Percentiles rank a stretch among this genome's conserved stretches.
phyloP scores from a whole-genome alignment of 2,888 invertebrate genomes.

The Leucophenga maculata region DNA sequence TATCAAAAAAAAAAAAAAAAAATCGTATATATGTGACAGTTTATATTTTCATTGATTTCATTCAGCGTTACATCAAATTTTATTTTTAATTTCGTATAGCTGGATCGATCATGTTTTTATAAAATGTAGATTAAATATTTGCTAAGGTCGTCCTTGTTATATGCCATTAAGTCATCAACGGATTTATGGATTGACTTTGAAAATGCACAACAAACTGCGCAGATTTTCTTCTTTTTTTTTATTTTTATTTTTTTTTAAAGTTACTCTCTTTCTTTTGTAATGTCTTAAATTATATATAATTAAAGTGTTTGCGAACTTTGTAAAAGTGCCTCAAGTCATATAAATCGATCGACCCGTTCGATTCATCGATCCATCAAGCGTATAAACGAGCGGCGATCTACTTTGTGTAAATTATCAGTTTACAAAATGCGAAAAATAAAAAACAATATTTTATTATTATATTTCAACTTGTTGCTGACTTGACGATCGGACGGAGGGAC shows the following conservation, averaged over 20 bases:
- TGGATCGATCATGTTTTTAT: neutral
- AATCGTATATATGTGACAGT: too few relatives aligned
- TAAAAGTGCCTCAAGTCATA: neutral
- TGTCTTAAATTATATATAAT: conserved; percentile 13
- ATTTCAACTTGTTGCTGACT: conserved; percentile 2
- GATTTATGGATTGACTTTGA: neutral
- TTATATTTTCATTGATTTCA: too few relatives aligned
- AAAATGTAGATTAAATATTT: conserved; percentile 14
- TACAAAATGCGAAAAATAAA: neutral
- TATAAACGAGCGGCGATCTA: too few relatives aligned
- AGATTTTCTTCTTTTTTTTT: too few relatives aligned
- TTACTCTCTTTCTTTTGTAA: conserved; percentile 8
- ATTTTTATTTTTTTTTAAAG: too few relatives aligned
- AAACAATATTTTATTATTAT: neutral
- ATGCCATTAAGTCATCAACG: conserved; percentile 1
- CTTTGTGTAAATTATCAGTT: conserved; percentile 1
- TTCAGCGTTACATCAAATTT: neutral
- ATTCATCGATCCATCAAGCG: too few relatives aligned
- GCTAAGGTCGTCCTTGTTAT: conserved; percentile 5
- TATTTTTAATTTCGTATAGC: neutral
- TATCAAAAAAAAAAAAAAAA: too few relatives aligned
- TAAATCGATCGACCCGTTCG: too few relatives aligned
- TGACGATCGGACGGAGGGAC: too few relatives aligned
- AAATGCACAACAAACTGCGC: neutral
- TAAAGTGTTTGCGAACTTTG: neutral